These are phyloP conservation scores for Aptenodytes forsteri DNA, from an alignment of 2,113 vertebrate species.

Conservation along the genomic window DNA sequence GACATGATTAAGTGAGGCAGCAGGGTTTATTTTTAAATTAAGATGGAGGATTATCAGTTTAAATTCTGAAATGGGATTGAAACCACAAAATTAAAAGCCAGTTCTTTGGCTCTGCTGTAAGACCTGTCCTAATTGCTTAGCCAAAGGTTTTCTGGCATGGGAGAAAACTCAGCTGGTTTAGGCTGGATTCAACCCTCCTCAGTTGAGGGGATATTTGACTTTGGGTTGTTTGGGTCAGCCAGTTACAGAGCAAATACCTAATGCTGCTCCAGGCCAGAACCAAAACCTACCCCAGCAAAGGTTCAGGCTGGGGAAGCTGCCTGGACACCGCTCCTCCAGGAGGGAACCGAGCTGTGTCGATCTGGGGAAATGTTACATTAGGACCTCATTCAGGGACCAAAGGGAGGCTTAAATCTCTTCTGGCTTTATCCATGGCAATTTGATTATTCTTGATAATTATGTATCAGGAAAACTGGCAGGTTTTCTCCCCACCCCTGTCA, in stretches of 20 bases:
- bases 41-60: background rate
- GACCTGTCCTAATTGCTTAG: background rate
- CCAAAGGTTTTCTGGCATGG: background rate
- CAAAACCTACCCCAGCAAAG: background rate
- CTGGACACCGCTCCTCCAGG: background rate
- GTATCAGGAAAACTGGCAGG: background rate
- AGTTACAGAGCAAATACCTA: background rate
- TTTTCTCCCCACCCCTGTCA: background rate
- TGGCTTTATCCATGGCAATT: background rate
- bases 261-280: background rate
- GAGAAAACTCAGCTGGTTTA: background rate
- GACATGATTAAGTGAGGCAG: background rate
- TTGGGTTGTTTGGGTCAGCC: background rate
- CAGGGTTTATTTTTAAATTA: background rate
- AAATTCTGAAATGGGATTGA: background rate
- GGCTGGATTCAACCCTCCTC: background rate
- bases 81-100: background rate
- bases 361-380: background rate
- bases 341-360: accelerated
- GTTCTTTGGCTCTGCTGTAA: background rate
- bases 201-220: background rate
- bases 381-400: background rate
- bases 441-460: background rate
- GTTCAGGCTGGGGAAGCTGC: background rate
- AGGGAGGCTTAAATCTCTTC: background rate